Conservation (phyloP, 2,888 invertebrate genomes). For the Brachylomia viminalis region DNA sequence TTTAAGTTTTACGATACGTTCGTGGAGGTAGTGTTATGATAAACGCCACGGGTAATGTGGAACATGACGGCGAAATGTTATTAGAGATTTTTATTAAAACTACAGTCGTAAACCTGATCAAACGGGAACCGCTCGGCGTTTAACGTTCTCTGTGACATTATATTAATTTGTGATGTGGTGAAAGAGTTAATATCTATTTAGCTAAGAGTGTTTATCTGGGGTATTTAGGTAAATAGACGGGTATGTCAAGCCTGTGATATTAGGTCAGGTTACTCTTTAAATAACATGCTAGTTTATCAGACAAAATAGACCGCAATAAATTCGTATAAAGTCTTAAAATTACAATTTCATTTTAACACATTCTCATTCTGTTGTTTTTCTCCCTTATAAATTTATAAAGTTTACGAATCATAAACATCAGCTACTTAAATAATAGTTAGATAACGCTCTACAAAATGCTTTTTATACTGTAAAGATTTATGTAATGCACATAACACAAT, state of each 20-base stretch:
- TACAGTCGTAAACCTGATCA: conserved; percentile 83
- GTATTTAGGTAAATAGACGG: conserved; percentile 33
- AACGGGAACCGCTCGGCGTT: conserved; percentile 75
- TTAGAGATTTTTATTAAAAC: conserved; percentile 86
- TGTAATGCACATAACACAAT: conserved; percentile 57
- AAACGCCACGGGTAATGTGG: conserved; percentile 77
- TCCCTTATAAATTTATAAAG: background rate
- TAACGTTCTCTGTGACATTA: conserved; percentile 74
- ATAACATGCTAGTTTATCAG: background rate
- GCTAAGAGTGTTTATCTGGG: conserved; percentile 55
- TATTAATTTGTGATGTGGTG: conserved; percentile 78
- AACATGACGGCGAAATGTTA: conserved; percentile 84
- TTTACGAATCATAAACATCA: conserved; percentile 11
- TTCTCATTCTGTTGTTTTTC: background rate
- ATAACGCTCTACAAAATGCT: conserved; percentile 32
- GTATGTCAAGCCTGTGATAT: background rate
- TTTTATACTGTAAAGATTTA: conserved; percentile 43
- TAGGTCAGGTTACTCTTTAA: conserved; percentile 4
- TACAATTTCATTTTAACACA: background rate
- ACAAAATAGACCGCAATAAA: background rate
- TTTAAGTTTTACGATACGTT: conserved; percentile 78
- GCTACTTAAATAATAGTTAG: conserved; percentile 5
- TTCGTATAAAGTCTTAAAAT: background rate
- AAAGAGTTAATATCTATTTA: conserved; percentile 70
- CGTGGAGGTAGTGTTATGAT: conserved; percentile 78